Evolutionary conservation across 2,113 vertebrate genomes (phyloP), one percentile per base, ranked within the genome.

Genomic region (Tachysurus vachellii): DNA sequence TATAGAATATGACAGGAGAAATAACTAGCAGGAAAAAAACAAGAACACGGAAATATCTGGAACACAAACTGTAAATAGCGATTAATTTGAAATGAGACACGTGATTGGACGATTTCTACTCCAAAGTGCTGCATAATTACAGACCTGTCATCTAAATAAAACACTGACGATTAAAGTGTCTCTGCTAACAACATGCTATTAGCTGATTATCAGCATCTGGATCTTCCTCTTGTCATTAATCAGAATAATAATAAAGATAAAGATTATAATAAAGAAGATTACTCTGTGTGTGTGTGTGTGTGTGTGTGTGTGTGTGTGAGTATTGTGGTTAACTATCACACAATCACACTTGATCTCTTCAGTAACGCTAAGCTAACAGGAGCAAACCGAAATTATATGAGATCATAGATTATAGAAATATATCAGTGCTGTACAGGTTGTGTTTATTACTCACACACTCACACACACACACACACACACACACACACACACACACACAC

Each of bases 381-480:
- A 68, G 10, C 71, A 44, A 19, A 50, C 44, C 50, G 73, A 54
- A n/a, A n/a, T 54, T 26, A 54, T 50, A 53, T 28, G 26, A 77
- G 26, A 53, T 53, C 23, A 28, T 14, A 44, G 36, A 44, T 73
- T n/a, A 54, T 77, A 28, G 28, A 54, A 79, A 57, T 56, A 56
- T 13, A 79, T 75, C 71, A 26, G 42, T 13, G 36, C 8, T 21
- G 36, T 71, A 53, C 13, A 2, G 31, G 9, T 28, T 80, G 79
- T 80, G 56, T 80, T 16, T 80, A 36, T 80, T 59, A 59, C 76
- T 19, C 50, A 31, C 53, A 21, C 76, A 11, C 76, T 11, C 73
- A 76, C 73, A 76, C 73, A 76, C 75, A 28, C 61, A 50, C 54
- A 76, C 42, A 57, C 56, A n/a, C 42, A 50, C 71, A 47, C 42